Conservation (phyloP, 1,140 invertebrate species). For the Heliconius eleuchia region DNA sequence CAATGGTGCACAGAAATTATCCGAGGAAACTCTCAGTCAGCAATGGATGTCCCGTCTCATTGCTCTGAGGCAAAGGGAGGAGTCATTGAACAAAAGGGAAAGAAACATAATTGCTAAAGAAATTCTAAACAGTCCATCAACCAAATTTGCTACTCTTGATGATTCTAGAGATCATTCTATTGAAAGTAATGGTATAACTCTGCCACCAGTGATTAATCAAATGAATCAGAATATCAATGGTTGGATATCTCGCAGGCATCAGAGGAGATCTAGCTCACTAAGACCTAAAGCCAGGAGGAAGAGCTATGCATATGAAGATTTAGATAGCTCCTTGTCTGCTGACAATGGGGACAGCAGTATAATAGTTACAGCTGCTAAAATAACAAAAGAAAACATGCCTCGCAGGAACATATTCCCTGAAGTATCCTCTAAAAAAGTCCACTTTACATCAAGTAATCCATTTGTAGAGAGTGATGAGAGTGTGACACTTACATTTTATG, state of each 20-base stretch:
- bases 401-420: slow-evolving; percentile 72
- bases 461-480: slow-evolving; percentile 78
- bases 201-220: slow-evolving; percentile 68
- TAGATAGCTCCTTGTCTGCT: slow-evolving; percentile 82
- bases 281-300: slow-evolving; percentile 60
- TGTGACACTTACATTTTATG: slow-evolving; percentile 78
- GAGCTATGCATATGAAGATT: slow-evolving; percentile 73
- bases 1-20: slow-evolving; percentile 65
- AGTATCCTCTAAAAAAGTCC: slow-evolving; percentile 67
- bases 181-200: slow-evolving; percentile 69
- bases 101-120: slow-evolving; percentile 74
- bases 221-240: slow-evolving; percentile 43
- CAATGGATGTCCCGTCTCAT: slow-evolving; percentile 76
- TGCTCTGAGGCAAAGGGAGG: slow-evolving; percentile 70
- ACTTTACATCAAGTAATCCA: slow-evolving; percentile 74
- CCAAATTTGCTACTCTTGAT: slow-evolving; percentile 49
- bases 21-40: slow-evolving; percentile 72
- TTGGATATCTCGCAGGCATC: slow-evolving; percentile 53
- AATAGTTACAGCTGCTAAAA: slow-evolving; percentile 80
- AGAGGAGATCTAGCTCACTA: slow-evolving; percentile 55
- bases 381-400: slow-evolving; percentile 76
- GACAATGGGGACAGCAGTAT: slow-evolving; percentile 82
- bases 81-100: slow-evolving; percentile 73
- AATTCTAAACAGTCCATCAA: slow-evolving; percentile 64
- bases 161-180: slow-evolving; percentile 38